Evolutionary conservation across 1,140 invertebrate species (phyloP).

Genomic region (Rhopalosiphum padi): DNA sequence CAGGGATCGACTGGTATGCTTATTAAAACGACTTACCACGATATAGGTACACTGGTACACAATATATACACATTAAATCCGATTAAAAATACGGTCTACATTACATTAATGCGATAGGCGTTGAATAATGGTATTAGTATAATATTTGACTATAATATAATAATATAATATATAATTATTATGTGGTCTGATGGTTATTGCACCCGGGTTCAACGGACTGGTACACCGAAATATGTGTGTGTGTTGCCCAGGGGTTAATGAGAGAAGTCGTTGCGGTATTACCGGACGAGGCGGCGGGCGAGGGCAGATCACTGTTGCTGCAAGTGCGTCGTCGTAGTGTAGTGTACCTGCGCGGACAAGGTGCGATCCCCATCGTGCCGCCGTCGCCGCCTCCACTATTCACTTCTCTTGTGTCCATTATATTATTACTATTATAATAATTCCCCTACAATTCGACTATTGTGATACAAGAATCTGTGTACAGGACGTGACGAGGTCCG

Average conservation of each 20-base stretch:
- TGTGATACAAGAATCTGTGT: conserved; percentile 28
- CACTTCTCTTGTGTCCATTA: conserved; percentile 27
- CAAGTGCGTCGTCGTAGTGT: background rate
- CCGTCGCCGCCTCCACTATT: conserved; percentile 7
- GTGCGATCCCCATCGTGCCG: conserved; percentile 35
- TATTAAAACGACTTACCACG: background rate
- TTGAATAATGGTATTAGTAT: background rate
- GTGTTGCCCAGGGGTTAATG: conserved; percentile 53
- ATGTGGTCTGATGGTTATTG: conserved; percentile 30
- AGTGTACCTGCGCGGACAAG: background rate
- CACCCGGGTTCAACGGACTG: conserved; percentile 53
- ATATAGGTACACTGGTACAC: background rate
- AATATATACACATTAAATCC: background rate
- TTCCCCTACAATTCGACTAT: conserved; percentile 23
- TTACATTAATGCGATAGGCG: background rate
- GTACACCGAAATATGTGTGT: conserved; percentile 27
- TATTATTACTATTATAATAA: conserved; percentile 34
- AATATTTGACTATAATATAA: conserved; percentile 19
- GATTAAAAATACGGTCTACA: background rate
- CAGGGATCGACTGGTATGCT: background rate
- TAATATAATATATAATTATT: background rate
- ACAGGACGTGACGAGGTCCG: conserved; percentile 41
- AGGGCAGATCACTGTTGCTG: background rate
- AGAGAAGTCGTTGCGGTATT: conserved; percentile 1
- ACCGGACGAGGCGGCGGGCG: background rate